Base-by-base conservation (phyloP, 2,888 invertebrate genomes). In the Leptogaster cylindrica region DNA sequence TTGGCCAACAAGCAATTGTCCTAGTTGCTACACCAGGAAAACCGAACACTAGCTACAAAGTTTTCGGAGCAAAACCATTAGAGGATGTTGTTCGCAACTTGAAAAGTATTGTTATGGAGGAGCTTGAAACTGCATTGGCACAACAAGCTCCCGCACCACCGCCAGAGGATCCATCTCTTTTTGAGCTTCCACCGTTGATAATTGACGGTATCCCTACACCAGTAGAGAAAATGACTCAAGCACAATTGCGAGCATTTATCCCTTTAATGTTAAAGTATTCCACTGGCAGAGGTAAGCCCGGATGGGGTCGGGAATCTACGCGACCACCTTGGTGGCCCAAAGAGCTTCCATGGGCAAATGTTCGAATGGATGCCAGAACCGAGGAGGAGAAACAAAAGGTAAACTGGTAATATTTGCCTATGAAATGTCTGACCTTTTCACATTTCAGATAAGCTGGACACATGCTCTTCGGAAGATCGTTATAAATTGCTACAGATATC, bases 211-310 rank as follows among this genome's bases (percentile, higher is more conserved):
- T 97, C 79, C 97, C 97, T 71, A 97, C 97, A 69, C 96, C 97
- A 12, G 96, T 97, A 0, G 97, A 97, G 83, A 97, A 97, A 86
- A 97, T 97, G 97, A 97, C 97, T 39, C 96, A 97, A 84, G 97
- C 97, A 65, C 97, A 97, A 82, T 84, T 97, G 69, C 83, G 97
- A 75, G 96, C 96, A 68, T 97, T 97, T 82, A 97, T 97, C 76
- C 97, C 97, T 71, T 87, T 97, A 75, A 97, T 97, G 97, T 85
- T 97, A 77, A 97, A 97, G 83, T 97, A 96, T 82, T 96, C 96
- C 3, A 97, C 97, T 73, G 95, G 93, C 76, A 86, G 97, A 73
- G 97, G 97, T 71, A 97, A 97, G 82, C 97, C 97, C 46, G 97
- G 97, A 39, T 97, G 97, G 97, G 97, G 97, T 2, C 88, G 96